Evolutionary conservation across 2,797 vertebrate species (phyloP), one percentile per base, ranked within the genome.

Genomic region (Typhlichthys subterraneus): DNA sequence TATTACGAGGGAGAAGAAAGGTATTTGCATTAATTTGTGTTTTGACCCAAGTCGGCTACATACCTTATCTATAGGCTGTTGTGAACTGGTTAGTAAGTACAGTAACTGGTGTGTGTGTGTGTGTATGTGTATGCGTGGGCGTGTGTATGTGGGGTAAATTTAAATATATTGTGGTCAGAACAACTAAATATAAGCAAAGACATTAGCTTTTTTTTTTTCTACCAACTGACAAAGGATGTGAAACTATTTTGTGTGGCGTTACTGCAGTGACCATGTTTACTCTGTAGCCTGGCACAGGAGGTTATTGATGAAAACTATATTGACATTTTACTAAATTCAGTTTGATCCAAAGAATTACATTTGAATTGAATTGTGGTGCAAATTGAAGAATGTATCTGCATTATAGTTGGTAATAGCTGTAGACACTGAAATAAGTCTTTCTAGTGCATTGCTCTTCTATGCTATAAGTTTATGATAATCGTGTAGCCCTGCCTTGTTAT

Each of bases 41-140:
- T 62, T 66, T 47, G 73, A 23, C 54, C 4, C 61, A 29, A 68
- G 66, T 75, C 54, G 63, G 76, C 76, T 58, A 4, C 69, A 3
- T 46, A 59, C 70, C 74, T 81, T 74, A 60, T 83, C 60, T 84
- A 42, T 42, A 76, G 67, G 69, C 59, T 67, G 70, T 85, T 12
- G 81, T 91, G 81, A 79, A 79, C 78, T 88, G 70, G 81, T 69
- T 75, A 79, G 82, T 85, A 73, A 63, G 76, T 82, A 74, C 63
- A 79, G 70, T 85, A 73, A 80, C 64, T 69, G 73, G 62, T 85
- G 61, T 73, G 69, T 65, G 53, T 68, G 5, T 50, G 60, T 53
- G 69, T 65, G 64, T 65, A 11, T 58, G 42, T 57, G 53, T 61
- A 63, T 63, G 65, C 66, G 69, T 72, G 64, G 59, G 59, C 49